Evolutionary conservation across 2,888 invertebrate species (phyloP), one percentile per base, ranked within the genome.

Genomic region (Drosophila maculinotata): DNA sequence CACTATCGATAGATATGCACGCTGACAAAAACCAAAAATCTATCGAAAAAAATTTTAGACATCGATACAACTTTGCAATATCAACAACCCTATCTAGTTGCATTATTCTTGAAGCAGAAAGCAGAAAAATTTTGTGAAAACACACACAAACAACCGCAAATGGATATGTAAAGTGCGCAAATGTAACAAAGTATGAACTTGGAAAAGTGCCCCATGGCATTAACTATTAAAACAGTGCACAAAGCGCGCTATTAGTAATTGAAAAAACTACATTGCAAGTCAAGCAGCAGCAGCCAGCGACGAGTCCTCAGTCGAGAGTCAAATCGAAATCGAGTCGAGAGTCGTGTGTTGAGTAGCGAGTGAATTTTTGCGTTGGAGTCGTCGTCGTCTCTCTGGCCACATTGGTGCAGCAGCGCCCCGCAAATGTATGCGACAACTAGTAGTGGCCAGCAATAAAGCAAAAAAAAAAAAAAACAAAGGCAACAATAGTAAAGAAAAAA

Each of bases 401-500:
- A 71, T 71, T 73, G 74, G 69, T 68, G 71, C 65, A 73, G 69
- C 56, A 66, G 73, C 70, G 70, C 70, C 65, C 65, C 77, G 79
- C 80, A 79, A 79, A 79, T 83, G 80, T 72, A 83, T 72, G 72
- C 80, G 80, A 79, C 83, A 69, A 78, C 76, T 76, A 76, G 73
- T 76, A 72, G 77, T 83, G 65, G 72, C 69, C 72, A 73, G 75
- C 62, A 69, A 69, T 74, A 76, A 74, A 75, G 60, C 58, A 62
- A 38, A 51, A 58, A 48, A 35, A 23, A 51, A 48, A 39, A 49
- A 23, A 38, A 17, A 15, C 12, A 56, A 14, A 41, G 36, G 20
- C 36, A 60, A 57, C 56, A 57, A 51, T 26, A 42, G 31, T 36
- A 17, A 20, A 58, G 49, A 42, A 45, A 33, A 67, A 33, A 73